Conservation (phyloP, 2,113 vertebrate genomes). For the Sisor rabdophorus region DNA sequence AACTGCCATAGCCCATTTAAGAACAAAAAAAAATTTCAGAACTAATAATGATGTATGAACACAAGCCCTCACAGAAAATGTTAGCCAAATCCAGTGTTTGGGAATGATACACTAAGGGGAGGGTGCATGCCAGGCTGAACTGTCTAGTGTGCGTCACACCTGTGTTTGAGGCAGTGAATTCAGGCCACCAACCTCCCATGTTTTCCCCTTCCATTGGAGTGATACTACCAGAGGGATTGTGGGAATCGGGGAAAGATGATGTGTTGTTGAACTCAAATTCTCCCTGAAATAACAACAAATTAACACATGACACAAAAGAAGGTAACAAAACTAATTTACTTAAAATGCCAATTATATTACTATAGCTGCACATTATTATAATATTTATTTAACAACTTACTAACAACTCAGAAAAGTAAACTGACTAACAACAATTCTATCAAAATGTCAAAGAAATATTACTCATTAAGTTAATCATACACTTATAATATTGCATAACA, state of each 20-base stretch:
- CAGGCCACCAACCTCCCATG: constrained; percentile 96
- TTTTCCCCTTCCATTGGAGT: constrained; percentile 82
- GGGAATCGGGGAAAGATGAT: constrained; percentile 67
- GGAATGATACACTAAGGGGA: neutral
- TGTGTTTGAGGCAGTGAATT: constrained; percentile 83
- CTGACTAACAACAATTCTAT: neutral
- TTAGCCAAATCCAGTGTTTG: constrained; percentile 18
- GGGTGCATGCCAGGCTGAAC: constrained; percentile 81
- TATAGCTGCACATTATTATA: too few relatives aligned
- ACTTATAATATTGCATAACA: neutral
- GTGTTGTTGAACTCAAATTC: constrained; percentile 77
- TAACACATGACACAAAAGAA: neutral
- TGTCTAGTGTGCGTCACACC: constrained; percentile 82
- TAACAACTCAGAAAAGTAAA: too few relatives aligned
- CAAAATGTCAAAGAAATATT: neutral
- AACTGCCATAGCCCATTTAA: neutral
- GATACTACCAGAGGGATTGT: constrained; percentile 64
- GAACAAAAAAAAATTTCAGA: neutral
- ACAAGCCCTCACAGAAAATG: neutral
- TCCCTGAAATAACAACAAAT: constrained; percentile 62
- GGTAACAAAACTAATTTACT: neutral
- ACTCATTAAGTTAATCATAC: neutral
- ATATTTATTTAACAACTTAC: too few relatives aligned
- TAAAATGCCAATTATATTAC: neutral
- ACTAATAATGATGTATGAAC: constrained; percentile 2